These are phyloP conservation scores for Yponomeuta malinellus DNA, from an alignment of 2,888 invertebrate species.

Conservation along the genomic window DNA sequence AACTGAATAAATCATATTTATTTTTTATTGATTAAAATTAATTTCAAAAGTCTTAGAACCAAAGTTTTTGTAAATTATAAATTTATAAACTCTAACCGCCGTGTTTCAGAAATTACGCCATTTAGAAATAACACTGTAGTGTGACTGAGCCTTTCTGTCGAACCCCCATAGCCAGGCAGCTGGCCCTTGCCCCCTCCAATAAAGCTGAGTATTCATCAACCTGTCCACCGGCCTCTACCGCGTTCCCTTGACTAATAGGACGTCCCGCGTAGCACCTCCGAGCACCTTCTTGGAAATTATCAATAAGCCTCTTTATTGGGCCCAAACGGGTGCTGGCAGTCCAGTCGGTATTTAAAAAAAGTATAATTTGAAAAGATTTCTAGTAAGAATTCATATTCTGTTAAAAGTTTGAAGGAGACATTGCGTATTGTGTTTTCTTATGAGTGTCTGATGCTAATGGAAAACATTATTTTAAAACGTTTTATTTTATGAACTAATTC, in stretches of 20 bases:
- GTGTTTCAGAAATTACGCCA: not conserved
- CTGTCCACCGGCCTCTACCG: not conserved
- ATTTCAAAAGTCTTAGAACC: too few species aligned
- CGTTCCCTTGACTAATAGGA: slow-evolving; percentile 7
- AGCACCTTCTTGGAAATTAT: slow-evolving; percentile 3
- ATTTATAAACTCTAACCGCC: not conserved
- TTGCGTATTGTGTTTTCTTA: too few species aligned
- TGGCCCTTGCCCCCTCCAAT: not conserved
- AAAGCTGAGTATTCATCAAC: slow-evolving; percentile 7
- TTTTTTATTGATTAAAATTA: too few species aligned
- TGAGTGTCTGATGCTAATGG: too few species aligned
- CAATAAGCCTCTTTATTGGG: not conserved
- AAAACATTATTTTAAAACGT: too few species aligned
- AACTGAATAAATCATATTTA: too few species aligned
- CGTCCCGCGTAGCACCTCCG: not conserved
- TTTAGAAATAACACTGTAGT: not conserved
- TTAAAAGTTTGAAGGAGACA: too few species aligned
- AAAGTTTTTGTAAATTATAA: too few species aligned
- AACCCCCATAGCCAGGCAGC: slow-evolving; percentile 9
- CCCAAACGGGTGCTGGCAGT: slow-evolving; percentile 1
- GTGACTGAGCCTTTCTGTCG: not conserved
- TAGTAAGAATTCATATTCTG: not conserved
- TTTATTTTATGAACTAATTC: too few species aligned
- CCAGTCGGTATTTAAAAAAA: not conserved
- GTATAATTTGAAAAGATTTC: not conserved